Base-by-base conservation (phyloP, 2,888 invertebrate species). In the Spodoptera picta region DNA sequence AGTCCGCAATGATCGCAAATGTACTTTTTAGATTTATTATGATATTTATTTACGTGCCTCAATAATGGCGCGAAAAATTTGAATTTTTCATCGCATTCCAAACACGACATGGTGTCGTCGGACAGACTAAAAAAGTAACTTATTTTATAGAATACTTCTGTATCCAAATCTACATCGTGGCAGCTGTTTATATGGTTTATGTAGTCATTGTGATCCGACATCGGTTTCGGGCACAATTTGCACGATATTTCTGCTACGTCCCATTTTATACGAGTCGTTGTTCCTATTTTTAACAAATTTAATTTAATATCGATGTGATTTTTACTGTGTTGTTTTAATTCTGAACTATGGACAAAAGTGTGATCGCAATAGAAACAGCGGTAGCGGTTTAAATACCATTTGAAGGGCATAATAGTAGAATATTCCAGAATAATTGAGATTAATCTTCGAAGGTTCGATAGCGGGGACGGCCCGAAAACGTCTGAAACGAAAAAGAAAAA, bases 1-100 rank as follows among this genome's bases (percentile, higher is more conserved):
- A 84, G 71, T 0, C 87, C 89, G 42, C 89, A 89, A 0, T 81
- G 63, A 24, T 89, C 90, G 58, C 89, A 89, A 0, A 88, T 45
- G 46, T 80, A 87, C 42, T 75, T 70, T 3, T 75, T 79, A 0
- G 75, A 65, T 19, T 80, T 82, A 1, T 71, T 81, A 44, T 87
- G 87, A 24, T 71, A 80, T 55, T 84, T 84, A 49, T 87, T 83
- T 0, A 81, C 79, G 31, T 89, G 89, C 0, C 79, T 73, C 0
- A 89, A 48, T 1, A 89, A 65, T 0, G 87, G 79, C 0, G 85
- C 84, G 50, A 89, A 89, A 47, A 87, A 89, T 36, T 79, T 71
- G 49, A 85, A 90, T 3, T 57, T 70, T 14, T 82, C 72, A 0
- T 77, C 78, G 42, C 89, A 89, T 11, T 87, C 83, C 0, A 83